Evolutionary conservation across 2,797 vertebrate genomes (phyloP), one percentile per base, ranked within the genome.

Genomic region (Anguilla pacifica): DNA sequence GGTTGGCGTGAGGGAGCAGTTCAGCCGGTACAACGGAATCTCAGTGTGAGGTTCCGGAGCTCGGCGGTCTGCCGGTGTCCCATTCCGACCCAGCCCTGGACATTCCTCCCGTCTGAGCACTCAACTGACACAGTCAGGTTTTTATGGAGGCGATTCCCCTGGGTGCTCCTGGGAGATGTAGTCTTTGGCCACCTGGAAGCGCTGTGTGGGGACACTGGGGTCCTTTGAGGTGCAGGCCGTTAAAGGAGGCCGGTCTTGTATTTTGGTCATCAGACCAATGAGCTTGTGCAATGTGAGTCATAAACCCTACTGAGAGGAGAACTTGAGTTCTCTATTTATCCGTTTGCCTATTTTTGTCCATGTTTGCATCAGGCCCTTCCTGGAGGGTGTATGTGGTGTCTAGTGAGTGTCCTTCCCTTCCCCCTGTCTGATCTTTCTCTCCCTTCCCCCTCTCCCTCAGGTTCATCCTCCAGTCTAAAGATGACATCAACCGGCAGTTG

Each of bases 391-490:
- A 25, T 46, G 77, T 51, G 43, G 77, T 81, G 67, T 53, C 85
- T 70, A 28, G 61, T 19, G n/a, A 67, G 49, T 70, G 70, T 28
- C 67, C 61, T 70, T 46, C 39, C 15, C 74, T 43, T 43, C 17
- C 19, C 43, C 22, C 77, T 43, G 43, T 84, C 49, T 88, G 64
- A 22, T 89, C 81, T 35, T 84, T 31, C 59, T 19, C 91, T 86
- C 92, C 49, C 28, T 87, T 89, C 59, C 82, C 91, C 39, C 1
- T 88, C 39, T 92, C 90, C 94, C 93, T 49, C 91, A 98, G 98
- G 98, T 99, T 99, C 95, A 97, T 99, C 90, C 96, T 98, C 91
- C 98, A 99, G 87, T 96, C 97, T 2, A 98, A 98, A 94, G 96
- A 96, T 91, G 96, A 97, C 83, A 98, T 99, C 93, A 96, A 97